A percentile compares a stretch with the other conserved stretches of the same genome.
These are phyloP conservation scores for Rhyacophila evoluta DNA, from an alignment of 2,888 invertebrate species.

Conservation along the genomic window DNA sequence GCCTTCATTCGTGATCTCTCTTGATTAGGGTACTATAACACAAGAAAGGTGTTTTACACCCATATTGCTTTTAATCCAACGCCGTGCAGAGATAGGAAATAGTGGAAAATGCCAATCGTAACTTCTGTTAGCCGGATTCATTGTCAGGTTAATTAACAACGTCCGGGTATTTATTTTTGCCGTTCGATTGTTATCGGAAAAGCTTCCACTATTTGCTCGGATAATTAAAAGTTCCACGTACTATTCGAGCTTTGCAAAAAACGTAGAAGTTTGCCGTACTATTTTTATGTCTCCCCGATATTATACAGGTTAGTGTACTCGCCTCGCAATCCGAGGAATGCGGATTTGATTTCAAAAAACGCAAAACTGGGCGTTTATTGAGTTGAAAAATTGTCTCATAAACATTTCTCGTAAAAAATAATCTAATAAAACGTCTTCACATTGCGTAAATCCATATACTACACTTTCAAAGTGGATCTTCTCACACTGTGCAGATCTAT, in stretches of 20 bases:
- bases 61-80: not conserved
- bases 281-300: no score
- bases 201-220: not conserved
- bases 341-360: no score
- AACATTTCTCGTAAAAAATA: no score
- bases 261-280: no score
- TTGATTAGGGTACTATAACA: not conserved
- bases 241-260: not conserved
- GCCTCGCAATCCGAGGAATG: no score
- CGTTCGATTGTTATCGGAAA: not conserved
- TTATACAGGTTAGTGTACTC: no score
- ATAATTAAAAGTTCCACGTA: not conserved
- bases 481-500: no score
- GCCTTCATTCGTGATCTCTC: not conserved
- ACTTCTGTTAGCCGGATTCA: slow-evolving; percentile 28
- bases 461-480: no score
- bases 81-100: not conserved
- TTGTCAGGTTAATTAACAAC: slow-evolving; percentile 34
- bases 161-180: slow-evolving; percentile 26
- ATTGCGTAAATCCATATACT: no score
- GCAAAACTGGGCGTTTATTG: no score
- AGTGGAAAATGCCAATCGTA: slow-evolving; percentile 1
- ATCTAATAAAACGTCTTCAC: no score
- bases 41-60: not conserved
- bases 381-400: no score